Evolutionary conservation across 2,888 invertebrate genomes (phyloP), one percentile per base, ranked within the genome.

Genomic region (Galeruca laticollis): DNA sequence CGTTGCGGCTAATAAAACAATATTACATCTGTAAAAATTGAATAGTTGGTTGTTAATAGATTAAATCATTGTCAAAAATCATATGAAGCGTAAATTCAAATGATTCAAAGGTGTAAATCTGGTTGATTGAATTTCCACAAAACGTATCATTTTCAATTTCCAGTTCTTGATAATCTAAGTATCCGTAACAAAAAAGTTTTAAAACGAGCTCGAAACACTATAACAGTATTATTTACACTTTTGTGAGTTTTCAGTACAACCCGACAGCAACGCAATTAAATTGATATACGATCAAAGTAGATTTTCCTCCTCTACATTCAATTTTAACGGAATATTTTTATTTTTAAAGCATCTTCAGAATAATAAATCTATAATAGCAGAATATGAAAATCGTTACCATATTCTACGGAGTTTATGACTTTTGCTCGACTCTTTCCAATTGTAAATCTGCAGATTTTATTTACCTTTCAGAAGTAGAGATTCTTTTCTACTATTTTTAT

Each of bases 391-490:
- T 35, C 47, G 33, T 47, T 65, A 47, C 9, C 57, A 59, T 65
- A 49, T 59, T 59, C 57, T 18, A 2, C 21, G 35, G 43, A 43
- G 31, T 54, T 65, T 35, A 54, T 26, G 33, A 13, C 31, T 54
- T 26, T 54, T n/a, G n/a, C n/a, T 31, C 43, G 33, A 59, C 49
- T 65, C 37, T 56, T 33, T 65, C 20, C 47, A 47, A 64, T 31
- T 56, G 54, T 63, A 40, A 63, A 54, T 37, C 31, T 52, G 57
- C 33, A 64, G 59, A 65, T 59, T 65, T 65, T 57, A 65, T 65
- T 65, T 49, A 33, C 59, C 57, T 47, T 35, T 26, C 3, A 65
- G 49, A 65, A 65, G 57, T 65, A 59, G 57, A 56, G 49, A 57
- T 43, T n/a, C 57, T 59, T 26, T 49, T 49, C 57, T 59, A 57